phyloP scores from a whole-genome alignment of 1,140 invertebrate genomes.

The Apis florea region DNA sequence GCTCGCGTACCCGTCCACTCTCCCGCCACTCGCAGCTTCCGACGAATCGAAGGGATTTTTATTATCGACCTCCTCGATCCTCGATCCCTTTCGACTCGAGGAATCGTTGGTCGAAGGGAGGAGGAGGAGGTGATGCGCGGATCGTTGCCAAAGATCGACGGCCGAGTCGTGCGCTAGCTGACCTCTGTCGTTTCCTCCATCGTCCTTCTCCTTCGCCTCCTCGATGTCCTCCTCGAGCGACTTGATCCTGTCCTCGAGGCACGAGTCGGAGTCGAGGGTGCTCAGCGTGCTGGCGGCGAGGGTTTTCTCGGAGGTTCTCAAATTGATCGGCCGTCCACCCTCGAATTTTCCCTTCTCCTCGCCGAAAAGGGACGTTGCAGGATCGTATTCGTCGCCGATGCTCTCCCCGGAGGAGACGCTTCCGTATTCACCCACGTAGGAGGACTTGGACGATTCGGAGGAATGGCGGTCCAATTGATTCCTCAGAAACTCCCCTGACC shows the following conservation, averaged over 20 bases:
- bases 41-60: too few relatives aligned
- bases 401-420: slow-evolving; percentile 72
- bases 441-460: slow-evolving; percentile 74
- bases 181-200: too few relatives aligned
- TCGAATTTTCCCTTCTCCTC: neutral
- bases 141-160: too few relatives aligned
- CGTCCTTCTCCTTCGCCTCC: neutral
- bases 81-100: neutral
- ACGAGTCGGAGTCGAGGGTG: slow-evolving; percentile 73
- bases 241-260: slow-evolving; percentile 71
- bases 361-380: neutral
- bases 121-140: too few relatives aligned
- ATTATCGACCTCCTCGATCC: too few relatives aligned
- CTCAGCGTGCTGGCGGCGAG: slow-evolving; percentile 64
- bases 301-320: slow-evolving; percentile 38
- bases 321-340: slow-evolving; percentile 7
- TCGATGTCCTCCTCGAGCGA: slow-evolving; percentile 67
- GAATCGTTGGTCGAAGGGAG: neutral
- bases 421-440: slow-evolving; percentile 74
- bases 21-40: neutral
- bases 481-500: slow-evolving; percentile 74
- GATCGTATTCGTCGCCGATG: slow-evolving; percentile 56
- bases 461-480: slow-evolving; percentile 66
- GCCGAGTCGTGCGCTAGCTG: too few relatives aligned
- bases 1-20: slow-evolving; percentile 73